Percentiles rank a stretch among this genome's conserved stretches.
Conservation (phyloP, 2,113 vertebrate species). For the Grammomys dolichurus region DNA sequence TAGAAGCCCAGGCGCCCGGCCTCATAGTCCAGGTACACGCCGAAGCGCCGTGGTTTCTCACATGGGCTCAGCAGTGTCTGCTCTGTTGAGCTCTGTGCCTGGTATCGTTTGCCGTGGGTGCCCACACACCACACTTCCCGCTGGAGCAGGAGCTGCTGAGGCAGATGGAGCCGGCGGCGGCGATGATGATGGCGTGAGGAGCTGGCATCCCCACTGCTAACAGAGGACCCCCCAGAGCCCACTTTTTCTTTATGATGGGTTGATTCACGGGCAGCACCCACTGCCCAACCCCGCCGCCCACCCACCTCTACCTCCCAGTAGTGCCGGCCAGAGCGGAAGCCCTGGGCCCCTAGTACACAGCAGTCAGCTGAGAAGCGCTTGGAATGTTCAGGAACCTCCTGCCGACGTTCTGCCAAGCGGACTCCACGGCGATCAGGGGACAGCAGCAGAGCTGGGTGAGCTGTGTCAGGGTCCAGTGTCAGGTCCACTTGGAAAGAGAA, state of each 20-base stretch:
- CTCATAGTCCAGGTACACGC: slow-evolving; percentile 92
- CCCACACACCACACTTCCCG: slow-evolving; percentile 88
- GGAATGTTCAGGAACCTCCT: slow-evolving; percentile 90
- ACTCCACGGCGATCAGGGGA: slow-evolving; percentile 92
- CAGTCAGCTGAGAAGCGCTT: slow-evolving; percentile 91
- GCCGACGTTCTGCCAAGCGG: slow-evolving; percentile 88
- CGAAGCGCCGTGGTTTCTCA: slow-evolving; percentile 88
- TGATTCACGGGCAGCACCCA: slow-evolving; percentile 91
- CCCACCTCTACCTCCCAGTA: slow-evolving; percentile 95
- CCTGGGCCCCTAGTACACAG: slow-evolving; percentile 90
- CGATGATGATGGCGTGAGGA: slow-evolving; percentile 86
- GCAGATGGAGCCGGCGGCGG: slow-evolving; percentile 82
- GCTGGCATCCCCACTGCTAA: slow-evolving; percentile 85
- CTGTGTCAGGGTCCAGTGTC: slow-evolving; percentile 91
- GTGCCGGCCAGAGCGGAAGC: slow-evolving; percentile 88
- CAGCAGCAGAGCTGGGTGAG: slow-evolving; percentile 90
- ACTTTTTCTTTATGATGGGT: slow-evolving; percentile 91
- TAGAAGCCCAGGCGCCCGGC: slow-evolving; percentile 92
- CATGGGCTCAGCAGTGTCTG: slow-evolving; percentile 81
- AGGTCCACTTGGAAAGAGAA: slow-evolving; percentile 82
- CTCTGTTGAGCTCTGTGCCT: slow-evolving; percentile 85
- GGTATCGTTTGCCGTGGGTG: slow-evolving; percentile 85
- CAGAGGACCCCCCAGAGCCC: slow-evolving; percentile 88
- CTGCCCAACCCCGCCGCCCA: slow-evolving; percentile 91
- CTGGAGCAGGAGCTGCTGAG: slow-evolving; percentile 81